Conservation (phyloP, 2,888 invertebrate genomes). For the Diplazon laetatorius region DNA sequence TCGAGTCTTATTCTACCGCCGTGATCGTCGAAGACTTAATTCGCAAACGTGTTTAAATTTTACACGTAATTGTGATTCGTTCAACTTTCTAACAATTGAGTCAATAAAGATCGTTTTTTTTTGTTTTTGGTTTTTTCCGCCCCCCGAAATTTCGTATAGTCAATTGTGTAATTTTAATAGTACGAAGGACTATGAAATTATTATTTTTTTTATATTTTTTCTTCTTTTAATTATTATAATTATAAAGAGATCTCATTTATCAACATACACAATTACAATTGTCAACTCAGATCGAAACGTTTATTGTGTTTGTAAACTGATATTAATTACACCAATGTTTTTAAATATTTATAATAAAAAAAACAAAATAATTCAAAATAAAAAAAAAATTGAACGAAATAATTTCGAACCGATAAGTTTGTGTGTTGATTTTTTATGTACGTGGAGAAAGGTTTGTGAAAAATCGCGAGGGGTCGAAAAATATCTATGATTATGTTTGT, state of each 20-base stretch:
- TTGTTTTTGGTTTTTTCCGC: neutral
- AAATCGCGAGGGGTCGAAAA: too few relatives aligned
- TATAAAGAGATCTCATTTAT: neutral
- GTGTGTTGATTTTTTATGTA: too few relatives aligned
- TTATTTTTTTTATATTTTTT: too few relatives aligned
- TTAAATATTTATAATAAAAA: conserved; percentile 80
- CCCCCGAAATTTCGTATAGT: neutral
- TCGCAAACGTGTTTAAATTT: neutral
- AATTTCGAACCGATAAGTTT: too few relatives aligned
- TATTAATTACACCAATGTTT: conserved; percentile 69
- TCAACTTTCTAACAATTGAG: neutral
- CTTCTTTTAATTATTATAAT: too few relatives aligned
- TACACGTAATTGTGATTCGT: neutral
- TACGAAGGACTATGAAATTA: too few relatives aligned
- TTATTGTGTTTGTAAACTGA: conserved; percentile 24
- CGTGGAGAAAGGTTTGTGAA: too few relatives aligned
- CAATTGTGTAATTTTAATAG: neutral
- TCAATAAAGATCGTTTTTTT: neutral
- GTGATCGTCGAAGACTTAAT: neutral
- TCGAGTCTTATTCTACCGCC: too few relatives aligned
- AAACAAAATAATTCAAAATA: conserved; percentile 75
- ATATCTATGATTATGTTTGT: too few relatives aligned
- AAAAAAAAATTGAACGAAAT: neutral
- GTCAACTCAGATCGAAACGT: conserved; percentile 4
- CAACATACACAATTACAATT: conserved; percentile 7